Evolutionary conservation across 2,113 vertebrate genomes (phyloP), one percentile per base, ranked within the genome.

Genomic region (Lepisosteus osseus): DNA sequence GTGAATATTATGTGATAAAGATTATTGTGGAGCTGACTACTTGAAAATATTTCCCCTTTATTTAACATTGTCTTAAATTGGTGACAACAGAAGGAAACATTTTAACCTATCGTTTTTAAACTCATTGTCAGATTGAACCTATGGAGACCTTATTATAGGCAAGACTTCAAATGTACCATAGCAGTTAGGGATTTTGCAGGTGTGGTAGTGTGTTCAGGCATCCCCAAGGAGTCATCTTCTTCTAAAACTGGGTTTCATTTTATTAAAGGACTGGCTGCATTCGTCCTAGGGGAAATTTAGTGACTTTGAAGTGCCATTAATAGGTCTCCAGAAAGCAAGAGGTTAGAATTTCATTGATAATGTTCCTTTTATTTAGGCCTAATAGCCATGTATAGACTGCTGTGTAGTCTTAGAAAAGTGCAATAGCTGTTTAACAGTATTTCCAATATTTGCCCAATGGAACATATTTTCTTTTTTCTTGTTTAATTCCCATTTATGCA

Each of bases 221-320:
- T 51, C 9, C 47, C 47, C 11, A 59, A 1, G 13, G 11, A 4
- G 13, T 54, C 56, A 59, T 14, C 68, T 55, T 43, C 7, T 12
- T 70, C 40, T 82, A 44, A 79, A 79, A 74, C 51, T 6, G 14
- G 40, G 29, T 66, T 81, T 80, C 29, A 0, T 70, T 69, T 0
- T 0, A 62, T 71, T 72, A 51, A 62, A 0, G 8, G 0, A 57
- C 42, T 54, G 71, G 65, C 72, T 67, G 62, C 69, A 44, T 69
- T 67, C 70, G 83, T 57, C 76, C 77, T 82, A 51, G 51, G 68
- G 74, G 51, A 69, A 74, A 51, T 51, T 5, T 51, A 9, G 47
- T 51, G 47, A 67, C 75, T 85, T 85, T 87, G 83, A 86, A 79
- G 79, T 82, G 72, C 77, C 77, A 68, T 82, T 78, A 75, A n/a